These are phyloP conservation scores for Masnerella sp. DNA, from an alignment of 2,888 invertebrate genomes.

Conservation along the genomic window DNA sequence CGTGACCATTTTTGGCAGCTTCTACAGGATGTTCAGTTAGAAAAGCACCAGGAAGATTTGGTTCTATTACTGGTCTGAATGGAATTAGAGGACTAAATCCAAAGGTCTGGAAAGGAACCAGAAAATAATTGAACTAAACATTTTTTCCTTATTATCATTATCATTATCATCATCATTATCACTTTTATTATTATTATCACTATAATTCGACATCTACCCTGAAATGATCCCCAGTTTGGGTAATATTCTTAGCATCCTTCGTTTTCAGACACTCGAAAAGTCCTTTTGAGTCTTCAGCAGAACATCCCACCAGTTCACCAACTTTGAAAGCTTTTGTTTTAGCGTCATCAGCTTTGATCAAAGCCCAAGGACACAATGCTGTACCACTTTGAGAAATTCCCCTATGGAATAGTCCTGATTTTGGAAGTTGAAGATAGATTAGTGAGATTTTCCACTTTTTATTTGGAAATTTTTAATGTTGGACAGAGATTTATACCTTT, in stretches of 20 bases:
- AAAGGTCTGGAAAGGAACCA: slow-evolving; percentile 82
- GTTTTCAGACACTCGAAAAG: slow-evolving; percentile 83
- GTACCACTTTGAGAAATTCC: slow-evolving; percentile 88
- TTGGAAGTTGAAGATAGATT: neutral
- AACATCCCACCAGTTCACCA: slow-evolving; percentile 82
- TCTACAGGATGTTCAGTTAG: slow-evolving; percentile 82
- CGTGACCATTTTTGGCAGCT: slow-evolving; percentile 78
- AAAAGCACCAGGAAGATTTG: slow-evolving; percentile 83
- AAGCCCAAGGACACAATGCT: slow-evolving; percentile 83
- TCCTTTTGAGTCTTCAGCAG: slow-evolving; percentile 78
- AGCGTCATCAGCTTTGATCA: slow-evolving; percentile 81
- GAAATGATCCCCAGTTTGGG: slow-evolving; percentile 82
- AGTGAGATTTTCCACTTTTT: neutral
- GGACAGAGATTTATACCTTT: too few species aligned
- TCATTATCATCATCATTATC: too few species aligned
- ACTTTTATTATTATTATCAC: too few species aligned
- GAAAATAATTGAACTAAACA: too few species aligned
- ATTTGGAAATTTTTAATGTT: too few species aligned
- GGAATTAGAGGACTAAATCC: slow-evolving; percentile 89
- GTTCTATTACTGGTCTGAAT: slow-evolving; percentile 88
- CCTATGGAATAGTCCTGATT: slow-evolving; percentile 83
- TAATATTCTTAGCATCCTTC: slow-evolving; percentile 82
- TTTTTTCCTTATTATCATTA: too few species aligned
- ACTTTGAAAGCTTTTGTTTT: slow-evolving; percentile 81
- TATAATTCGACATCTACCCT: slow-evolving; percentile 81